Percentiles rank a stretch among this genome's conserved stretches.
phyloP scores from a whole-genome alignment of 2,888 invertebrate genomes.

The Cryptus armator region DNA sequence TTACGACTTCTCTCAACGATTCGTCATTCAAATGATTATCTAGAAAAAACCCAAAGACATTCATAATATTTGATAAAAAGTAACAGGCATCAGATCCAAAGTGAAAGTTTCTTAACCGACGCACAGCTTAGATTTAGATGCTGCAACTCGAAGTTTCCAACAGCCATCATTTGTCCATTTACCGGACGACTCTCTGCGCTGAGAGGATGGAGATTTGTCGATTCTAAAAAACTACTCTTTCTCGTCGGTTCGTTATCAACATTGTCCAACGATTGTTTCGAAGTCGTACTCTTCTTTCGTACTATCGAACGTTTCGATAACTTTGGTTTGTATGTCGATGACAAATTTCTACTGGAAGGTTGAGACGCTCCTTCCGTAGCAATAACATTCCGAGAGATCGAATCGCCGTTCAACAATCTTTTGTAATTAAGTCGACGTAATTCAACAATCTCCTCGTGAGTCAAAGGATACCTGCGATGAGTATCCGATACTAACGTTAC shows the following conservation, averaged over 20 bases:
- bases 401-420: slow-evolving; percentile 47
- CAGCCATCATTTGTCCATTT: slow-evolving; percentile 76
- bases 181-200: slow-evolving; percentile 76
- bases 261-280: slow-evolving; percentile 29
- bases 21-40: slow-evolving; percentile 76
- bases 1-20: slow-evolving; percentile 72
- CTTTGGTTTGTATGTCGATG: slow-evolving; percentile 35
- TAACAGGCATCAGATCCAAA: background rate
- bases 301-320: slow-evolving; percentile 28
- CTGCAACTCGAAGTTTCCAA: slow-evolving; percentile 80
- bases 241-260: background rate
- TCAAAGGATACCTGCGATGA: slow-evolving; percentile 77
- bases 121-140: slow-evolving; percentile 83
- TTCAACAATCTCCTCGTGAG: slow-evolving; percentile 80
- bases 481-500: background rate
- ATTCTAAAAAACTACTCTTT: slow-evolving; percentile 10
- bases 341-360: slow-evolving; percentile 51
- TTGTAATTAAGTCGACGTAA: slow-evolving; percentile 71
- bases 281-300: slow-evolving; percentile 29
- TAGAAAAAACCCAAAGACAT: slow-evolving; percentile 57
- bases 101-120: slow-evolving; percentile 35
- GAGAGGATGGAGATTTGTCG: slow-evolving; percentile 78
- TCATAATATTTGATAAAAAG: background rate
- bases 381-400: slow-evolving; percentile 28
- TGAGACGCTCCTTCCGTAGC: background rate